Base-by-base conservation (phyloP, 2,797 vertebrate species). In the Acanthiza pusilla region DNA sequence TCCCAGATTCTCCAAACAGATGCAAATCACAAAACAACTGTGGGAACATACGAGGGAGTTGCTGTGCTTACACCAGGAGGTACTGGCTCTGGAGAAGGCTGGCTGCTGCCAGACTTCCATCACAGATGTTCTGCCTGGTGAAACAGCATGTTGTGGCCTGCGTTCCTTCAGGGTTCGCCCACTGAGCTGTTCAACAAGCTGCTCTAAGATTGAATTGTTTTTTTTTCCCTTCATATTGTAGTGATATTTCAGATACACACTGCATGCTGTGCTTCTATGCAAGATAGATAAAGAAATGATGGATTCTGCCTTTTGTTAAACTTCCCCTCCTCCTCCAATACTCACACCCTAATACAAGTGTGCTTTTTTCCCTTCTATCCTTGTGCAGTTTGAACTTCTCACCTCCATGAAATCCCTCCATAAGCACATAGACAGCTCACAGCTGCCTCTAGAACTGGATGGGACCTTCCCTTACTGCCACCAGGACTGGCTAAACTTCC, bases 381-480 rank as follows among this genome's bases (percentile, higher is more conserved):
- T 45, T 66, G 8, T 79, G 71, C 97, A 99, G 99, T 97, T 99
- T 93, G 98, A 99, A 96, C 84, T 98, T 76, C 92, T 99, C 58
- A 97, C 95, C 50, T 99, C 99, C 13, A 95, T 98, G 51, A 98
- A 99, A 95, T 98, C 98, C 51, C 97, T 99, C 14, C 98, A 98
- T 92, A 98, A 98, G 92, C 98, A 98, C 40, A 97, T 99, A 80
- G 98, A 99, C 40, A 91, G 92, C 26, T 93, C 96, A 4, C 98
- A 98, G 93, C 98, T 99, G 87, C 99, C 99, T 26, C 62, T 70
- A 1, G 97, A 98, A n/a, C 97, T 99, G 15, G 98, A 99, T 42
- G 99, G 99, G 45, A 97, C 97, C 40, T 98, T 99, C 82, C 97
- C 94, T 16, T 99, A 99, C 89, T 98, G 98, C 77, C 99, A 99